Base-by-base conservation (phyloP, 1,140 invertebrate species). In the Lysiphlebus fabarum region DNA sequence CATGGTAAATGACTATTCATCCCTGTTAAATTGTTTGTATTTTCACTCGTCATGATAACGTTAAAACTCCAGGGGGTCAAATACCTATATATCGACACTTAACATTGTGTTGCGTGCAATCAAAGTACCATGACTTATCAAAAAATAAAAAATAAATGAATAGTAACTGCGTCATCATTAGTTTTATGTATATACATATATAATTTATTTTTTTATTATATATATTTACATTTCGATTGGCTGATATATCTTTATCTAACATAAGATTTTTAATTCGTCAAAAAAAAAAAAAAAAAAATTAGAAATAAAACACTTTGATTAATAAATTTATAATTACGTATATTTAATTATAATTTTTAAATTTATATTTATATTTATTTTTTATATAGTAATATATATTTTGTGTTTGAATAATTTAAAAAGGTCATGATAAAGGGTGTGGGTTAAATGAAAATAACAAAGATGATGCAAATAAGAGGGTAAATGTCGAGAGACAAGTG, bases 21-120 rank as follows among this genome's bases (percentile, higher is more conserved):
- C 72, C 73, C 70, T 66, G 72, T 76, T 78, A 78, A 77, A 78
- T 68, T 76, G 75, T 77, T 76, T 76, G 73, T 78, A 77, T 77
- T 77, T 76, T 74, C 73, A 77, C 74, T 78, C 75, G 74, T 77
- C 74, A 78, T 71, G 75, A 58, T 59, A 56, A 62, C 59, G 59
- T 62, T 40, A 57, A 38, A 45, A 7, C 45, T 26, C 17, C 17
- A 56, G 36, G 38, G 68, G 68, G 71, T 69, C 73, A 67, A 69
- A 71, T 26, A 26, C 17, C 17, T 26, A 26, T 67, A 70, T 71
- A 72, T 71, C 71, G 67, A 72, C 72, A 68, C 62, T 65, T 50
- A 60, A 59, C 56, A 62, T 40, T 48, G 17, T 26, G 17, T 26
- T 26, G 17, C 17, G 17, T 50, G 53, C 65, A 65, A 64, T 62